Percentiles rank a stretch among this genome's conserved stretches.
phyloP scores from a whole-genome alignment of 2,113 vertebrate species.

The Engraulis encrasicolus region DNA sequence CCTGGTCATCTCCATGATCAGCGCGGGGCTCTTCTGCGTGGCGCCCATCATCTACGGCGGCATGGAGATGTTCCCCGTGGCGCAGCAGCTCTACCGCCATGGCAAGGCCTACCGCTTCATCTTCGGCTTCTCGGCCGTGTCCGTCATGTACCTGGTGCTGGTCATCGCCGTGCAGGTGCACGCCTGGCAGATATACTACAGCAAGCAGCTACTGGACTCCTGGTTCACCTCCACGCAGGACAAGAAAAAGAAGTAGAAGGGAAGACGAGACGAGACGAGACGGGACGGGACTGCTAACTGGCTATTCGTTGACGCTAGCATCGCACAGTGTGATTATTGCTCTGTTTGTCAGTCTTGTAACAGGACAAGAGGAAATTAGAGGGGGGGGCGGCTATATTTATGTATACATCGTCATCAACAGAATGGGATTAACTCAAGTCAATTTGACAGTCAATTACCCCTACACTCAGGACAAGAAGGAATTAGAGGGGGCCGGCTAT shows the following conservation, averaged over 20 bases:
- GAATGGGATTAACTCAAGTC: too few relatives aligned
- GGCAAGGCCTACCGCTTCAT: constrained; percentile 95
- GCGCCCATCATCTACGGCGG: constrained; percentile 91
- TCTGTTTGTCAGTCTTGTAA: too few relatives aligned
- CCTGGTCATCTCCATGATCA: constrained; percentile 96
- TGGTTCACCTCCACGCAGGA: constrained; percentile 97
- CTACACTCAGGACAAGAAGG: too few relatives aligned
- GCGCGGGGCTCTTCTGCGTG: constrained; percentile 89
- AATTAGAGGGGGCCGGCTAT: too few relatives aligned
- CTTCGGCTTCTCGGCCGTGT: constrained; percentile 89
- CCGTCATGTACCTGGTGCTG: constrained; percentile 91
- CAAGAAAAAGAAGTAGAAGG: constrained; percentile 91
- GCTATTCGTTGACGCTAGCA: too few relatives aligned
- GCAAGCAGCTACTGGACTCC: constrained; percentile 95
- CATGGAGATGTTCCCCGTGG: constrained; percentile 98
- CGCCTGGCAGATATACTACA: constrained; percentile 97
- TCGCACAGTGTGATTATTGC: too few relatives aligned
- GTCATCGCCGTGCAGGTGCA: constrained; percentile 91
- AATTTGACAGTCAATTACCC: too few relatives aligned
- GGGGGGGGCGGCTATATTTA: too few relatives aligned
- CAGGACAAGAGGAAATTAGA: too few relatives aligned
- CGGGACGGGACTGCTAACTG: too few relatives aligned
- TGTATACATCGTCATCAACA: too few relatives aligned
- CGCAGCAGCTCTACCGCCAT: constrained; percentile 92
- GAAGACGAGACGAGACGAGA: too few relatives aligned